These are phyloP conservation scores for Chrysaora quinquecirrha DNA, from an alignment of 30 jellyfish, hydroid and myxozoan species.

Conservation along the genomic window DNA sequence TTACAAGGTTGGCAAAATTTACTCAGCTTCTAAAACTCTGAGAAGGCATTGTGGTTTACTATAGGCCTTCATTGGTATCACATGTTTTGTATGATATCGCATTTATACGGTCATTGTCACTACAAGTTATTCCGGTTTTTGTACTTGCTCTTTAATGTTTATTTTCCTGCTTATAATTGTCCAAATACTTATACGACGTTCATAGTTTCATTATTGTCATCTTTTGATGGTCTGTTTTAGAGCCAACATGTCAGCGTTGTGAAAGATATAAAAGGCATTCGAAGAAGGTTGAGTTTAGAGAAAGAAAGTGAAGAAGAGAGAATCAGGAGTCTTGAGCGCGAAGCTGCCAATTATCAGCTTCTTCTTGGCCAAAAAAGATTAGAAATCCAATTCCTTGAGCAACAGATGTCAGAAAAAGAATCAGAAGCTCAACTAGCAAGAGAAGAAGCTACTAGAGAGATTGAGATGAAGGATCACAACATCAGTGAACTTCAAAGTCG, in stretches of 20 bases:
- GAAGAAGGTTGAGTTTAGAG: slow-evolving; percentile 45
- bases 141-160: no score
- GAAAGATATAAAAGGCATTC: slow-evolving; percentile 56
- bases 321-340: slow-evolving; percentile 72
- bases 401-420: slow-evolving; percentile 36
- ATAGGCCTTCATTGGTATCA: no score
- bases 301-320: slow-evolving; percentile 47
- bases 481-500: slow-evolving; percentile 28
- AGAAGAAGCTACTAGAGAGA: slow-evolving; percentile 49
- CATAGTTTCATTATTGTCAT: not conserved
- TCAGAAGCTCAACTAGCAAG: slow-evolving; percentile 7
- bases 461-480: slow-evolving; percentile 21
- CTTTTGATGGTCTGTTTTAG: not conserved
- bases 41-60: no score
- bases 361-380: slow-evolving; percentile 85
- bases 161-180: not conserved
- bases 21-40: no score
- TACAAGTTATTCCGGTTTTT: no score
- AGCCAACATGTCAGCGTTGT: not conserved
- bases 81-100: no score
- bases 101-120: no score
- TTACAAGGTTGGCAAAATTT: no score
- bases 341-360: slow-evolving; percentile 90
- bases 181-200: not conserved
- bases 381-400: slow-evolving; percentile 69